Percentiles rank a stretch among this genome's conserved stretches.
phyloP scores from a whole-genome alignment of 2,113 vertebrate genomes.

The Neoarius graeffei region DNA sequence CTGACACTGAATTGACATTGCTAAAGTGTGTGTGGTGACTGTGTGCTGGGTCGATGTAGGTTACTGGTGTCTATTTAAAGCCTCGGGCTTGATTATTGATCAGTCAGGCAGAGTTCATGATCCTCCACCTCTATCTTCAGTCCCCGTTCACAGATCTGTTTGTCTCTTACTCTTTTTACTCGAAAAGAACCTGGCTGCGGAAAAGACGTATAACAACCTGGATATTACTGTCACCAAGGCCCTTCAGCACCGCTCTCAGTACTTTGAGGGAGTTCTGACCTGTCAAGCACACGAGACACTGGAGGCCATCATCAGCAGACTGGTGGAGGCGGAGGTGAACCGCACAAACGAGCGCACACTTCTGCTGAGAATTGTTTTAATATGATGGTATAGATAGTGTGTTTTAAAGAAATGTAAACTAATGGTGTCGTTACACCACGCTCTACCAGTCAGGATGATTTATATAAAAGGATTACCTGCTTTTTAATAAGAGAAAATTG shows the following conservation, averaged over 20 bases:
- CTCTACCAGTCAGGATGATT: neutral
- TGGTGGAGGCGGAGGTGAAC: constrained; percentile 93
- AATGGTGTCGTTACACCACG: neutral
- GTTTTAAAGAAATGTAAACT: neutral
- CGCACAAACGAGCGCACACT: neutral
- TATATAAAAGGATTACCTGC: neutral
- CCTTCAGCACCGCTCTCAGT: constrained; percentile 91
- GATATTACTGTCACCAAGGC: constrained; percentile 96
- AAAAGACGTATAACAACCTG: constrained; percentile 98
- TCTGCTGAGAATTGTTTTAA: neutral
- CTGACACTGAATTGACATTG: neutral
- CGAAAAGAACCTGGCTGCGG: constrained; percentile 90
- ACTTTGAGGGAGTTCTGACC: constrained; percentile 96
- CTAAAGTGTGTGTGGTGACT: neutral
- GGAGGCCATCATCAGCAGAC: constrained; percentile 90
- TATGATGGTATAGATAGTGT: neutral
- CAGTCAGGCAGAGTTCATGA: neutral
- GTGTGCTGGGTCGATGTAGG: neutral
- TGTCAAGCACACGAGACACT: constrained; percentile 89
- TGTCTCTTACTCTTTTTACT: constrained; percentile 10
- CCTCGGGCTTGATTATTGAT: constrained; percentile 26
- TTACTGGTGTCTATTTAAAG: constrained; percentile 16
- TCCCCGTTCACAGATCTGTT: neutral
- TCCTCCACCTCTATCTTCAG: neutral
- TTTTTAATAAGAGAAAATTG: neutral